Evolutionary conservation across 2,888 invertebrate species (phyloP).

Genomic region (Trilocha varians): DNA sequence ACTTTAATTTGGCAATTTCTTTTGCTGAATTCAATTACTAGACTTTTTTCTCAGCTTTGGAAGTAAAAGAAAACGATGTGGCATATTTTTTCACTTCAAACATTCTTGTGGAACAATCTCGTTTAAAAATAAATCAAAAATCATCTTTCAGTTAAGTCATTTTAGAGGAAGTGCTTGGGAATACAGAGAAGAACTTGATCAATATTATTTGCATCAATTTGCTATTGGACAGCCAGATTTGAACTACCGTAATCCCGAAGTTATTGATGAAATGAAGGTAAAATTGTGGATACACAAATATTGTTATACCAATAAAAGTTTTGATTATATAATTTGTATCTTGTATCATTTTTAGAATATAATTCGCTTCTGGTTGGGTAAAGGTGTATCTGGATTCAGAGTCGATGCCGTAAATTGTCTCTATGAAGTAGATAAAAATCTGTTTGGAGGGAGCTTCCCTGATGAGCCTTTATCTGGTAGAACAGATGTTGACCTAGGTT

Average conservation of each 20-base stretch:
- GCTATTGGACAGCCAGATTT: constrained; percentile 81
- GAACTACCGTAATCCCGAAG: constrained; percentile 78
- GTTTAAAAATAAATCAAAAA: background rate
- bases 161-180: constrained; percentile 83
- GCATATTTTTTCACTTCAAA: background rate
- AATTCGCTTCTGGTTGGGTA: constrained; percentile 84
- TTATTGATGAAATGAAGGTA: constrained; percentile 75
- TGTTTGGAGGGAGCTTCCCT: constrained; percentile 51
- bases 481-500: constrained; percentile 49
- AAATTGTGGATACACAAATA: too few species aligned
- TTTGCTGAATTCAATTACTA: background rate
- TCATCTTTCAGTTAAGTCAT: constrained; percentile 50
- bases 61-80: too few species aligned
- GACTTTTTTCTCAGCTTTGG: constrained; percentile 1
- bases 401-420: constrained; percentile 83
- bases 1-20: background rate
- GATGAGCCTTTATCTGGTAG: constrained; percentile 72
- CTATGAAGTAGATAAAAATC: constrained; percentile 70
- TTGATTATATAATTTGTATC: too few species aligned
- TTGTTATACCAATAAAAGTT: too few species aligned
- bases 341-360: constrained; percentile 73
- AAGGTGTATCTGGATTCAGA: constrained; percentile 90
- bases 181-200: constrained; percentile 74
- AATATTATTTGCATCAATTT: constrained; percentile 84
- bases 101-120: background rate